A percentile compares a stretch with the other conserved stretches of the same genome.
phyloP scores from a whole-genome alignment of 2,888 invertebrate species.

The Linnaemya vulpina region DNA sequence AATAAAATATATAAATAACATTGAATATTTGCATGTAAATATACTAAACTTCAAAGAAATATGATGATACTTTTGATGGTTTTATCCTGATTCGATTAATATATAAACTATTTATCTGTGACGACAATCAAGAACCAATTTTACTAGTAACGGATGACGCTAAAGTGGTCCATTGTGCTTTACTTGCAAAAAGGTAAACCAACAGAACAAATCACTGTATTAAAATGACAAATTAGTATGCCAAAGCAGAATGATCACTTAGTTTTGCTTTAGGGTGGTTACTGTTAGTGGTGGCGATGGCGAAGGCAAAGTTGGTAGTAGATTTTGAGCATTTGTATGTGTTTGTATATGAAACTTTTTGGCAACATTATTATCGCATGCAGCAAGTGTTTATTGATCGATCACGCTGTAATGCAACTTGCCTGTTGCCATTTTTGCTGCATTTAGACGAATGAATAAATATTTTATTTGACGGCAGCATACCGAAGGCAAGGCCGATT shows the following conservation, averaged over 20 bases:
- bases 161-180: conserved; percentile 42
- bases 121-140: no score
- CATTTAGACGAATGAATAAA: conserved; percentile 55
- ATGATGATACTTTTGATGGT: no score
- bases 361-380: conserved; percentile 69
- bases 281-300: conserved; percentile 34
- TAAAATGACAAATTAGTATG: conserved; percentile 81
- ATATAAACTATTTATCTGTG: no score
- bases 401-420: conserved; percentile 74
- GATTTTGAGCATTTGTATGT: conserved; percentile 19
- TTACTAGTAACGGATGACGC: no score
- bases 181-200: not conserved
- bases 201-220: conserved; percentile 65
- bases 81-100: no score
- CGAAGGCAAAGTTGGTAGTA: conserved; percentile 42
- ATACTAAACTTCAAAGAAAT: no score
- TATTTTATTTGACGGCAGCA: conserved; percentile 55
- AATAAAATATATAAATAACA: no score
- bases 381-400: conserved; percentile 72
- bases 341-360: conserved; percentile 51
- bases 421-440: conserved; percentile 55
- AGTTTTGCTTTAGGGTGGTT: conserved; percentile 61
- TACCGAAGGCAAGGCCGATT: conserved; percentile 35
- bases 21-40: no score
- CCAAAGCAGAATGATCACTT: conserved; percentile 67